Base-by-base conservation (phyloP, 2,888 invertebrate genomes). In the Euproctis similis region DNA sequence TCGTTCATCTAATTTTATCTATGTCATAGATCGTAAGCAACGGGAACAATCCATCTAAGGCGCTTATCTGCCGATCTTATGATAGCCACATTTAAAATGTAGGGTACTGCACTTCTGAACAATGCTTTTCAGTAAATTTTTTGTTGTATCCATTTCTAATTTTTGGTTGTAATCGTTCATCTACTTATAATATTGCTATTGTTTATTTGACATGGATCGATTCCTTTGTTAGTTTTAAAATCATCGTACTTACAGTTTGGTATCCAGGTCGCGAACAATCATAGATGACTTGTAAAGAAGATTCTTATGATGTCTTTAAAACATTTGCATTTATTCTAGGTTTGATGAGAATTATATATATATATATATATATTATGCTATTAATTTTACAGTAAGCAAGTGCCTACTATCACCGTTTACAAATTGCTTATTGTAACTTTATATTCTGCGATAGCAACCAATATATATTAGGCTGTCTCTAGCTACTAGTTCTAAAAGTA, bases 21-120 rank as follows among this genome's bases (percentile, higher is more conserved):
- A 47, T 68, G 73, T 70, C 68, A 66, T 60, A 54, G 65, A 74
- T 73, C 73, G 55, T 37, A 54, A 50, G 48, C 52, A 56, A 48
- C 58, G 56, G 59, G 60, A 60, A 53, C 51, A 36, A 45, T 49
- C 54, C 60, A 68, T 70, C 71, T 60, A 46, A 45, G 43, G 42
- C 38, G 43, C 49, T 53, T 67, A 73, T 72, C 70, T 57, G 37
- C 32, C 37, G 42, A 63, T 67, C 66, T 48, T 26, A 35, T 57
- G 59, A 64, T 57, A 43, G 42, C 36, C 42, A 43, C 53, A 53
- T 42, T 58, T 53, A 60, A 69, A 70, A 69, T 68, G 65, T n/a
- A n/a, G n/a, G n/a, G n/a, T n/a, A 63, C 60, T 55, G 56, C 54
- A 55, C 57, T 47, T 43, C 54, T 49, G 52, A 59, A 62, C 59